A percentile compares a stretch with the other conserved stretches of the same genome.
phyloP scores from a whole-genome alignment of 37 sponge, comb jelly and placozoan genomes.

The Diacarnus erythraeanus region DNA sequence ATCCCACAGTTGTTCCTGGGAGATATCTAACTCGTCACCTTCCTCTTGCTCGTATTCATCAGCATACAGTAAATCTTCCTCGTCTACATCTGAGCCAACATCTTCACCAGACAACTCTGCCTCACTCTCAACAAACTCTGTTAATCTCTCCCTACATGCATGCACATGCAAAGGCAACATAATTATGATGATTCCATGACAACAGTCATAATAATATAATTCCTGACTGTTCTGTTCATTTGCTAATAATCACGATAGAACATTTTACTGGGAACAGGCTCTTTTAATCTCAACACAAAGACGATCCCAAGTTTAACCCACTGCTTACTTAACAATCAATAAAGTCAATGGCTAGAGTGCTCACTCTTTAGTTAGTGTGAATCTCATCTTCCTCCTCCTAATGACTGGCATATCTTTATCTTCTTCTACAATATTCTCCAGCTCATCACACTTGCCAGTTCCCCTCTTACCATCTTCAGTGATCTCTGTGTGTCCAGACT shows the following conservation, averaged over 20 bases:
- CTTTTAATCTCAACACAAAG: too few relatives aligned
- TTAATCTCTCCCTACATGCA: constrained; percentile 55
- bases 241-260: too few relatives aligned
- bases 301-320: too few relatives aligned
- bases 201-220: not conserved
- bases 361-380: constrained; percentile 32
- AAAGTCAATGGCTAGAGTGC: too few relatives aligned
- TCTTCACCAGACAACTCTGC: constrained; percentile 91
- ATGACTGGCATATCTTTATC: constrained; percentile 71
- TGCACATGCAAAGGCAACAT: not conserved
- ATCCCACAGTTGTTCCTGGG: constrained; percentile 67
- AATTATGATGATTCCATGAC: not conserved
- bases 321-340: too few relatives aligned
- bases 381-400: constrained; percentile 19
- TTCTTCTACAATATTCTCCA: constrained; percentile 3
- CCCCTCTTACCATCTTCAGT: not conserved
- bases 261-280: too few relatives aligned
- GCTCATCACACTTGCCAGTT: not conserved
- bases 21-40: constrained; percentile 50
- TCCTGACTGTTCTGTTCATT: too few relatives aligned
- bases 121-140: constrained; percentile 87
- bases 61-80: constrained; percentile 36
- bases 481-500: not conserved
- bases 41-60: constrained; percentile 79
- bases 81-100: constrained; percentile 59